Conservation (phyloP, 2,888 invertebrate genomes). For the Parnassius apollo region DNA sequence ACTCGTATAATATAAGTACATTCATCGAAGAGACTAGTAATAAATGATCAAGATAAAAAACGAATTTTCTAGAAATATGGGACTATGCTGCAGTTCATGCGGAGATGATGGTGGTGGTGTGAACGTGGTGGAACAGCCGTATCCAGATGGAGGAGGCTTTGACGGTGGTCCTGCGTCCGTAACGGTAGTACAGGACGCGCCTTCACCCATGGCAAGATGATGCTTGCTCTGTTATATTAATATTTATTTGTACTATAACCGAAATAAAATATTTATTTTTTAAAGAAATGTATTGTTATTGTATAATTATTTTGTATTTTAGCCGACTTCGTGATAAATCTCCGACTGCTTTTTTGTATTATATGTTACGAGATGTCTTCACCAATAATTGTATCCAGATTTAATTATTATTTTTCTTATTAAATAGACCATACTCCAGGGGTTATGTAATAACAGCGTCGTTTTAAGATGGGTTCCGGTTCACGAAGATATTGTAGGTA, state of each 20-base stretch:
- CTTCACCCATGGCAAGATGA: conserved; percentile 45
- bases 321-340: no score
- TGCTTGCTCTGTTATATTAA: neutral
- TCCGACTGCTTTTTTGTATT: no score
- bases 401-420: no score
- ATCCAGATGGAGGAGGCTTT: conserved; percentile 18
- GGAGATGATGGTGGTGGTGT: conserved; percentile 40
- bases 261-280: no score
- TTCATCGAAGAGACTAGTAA: neutral
- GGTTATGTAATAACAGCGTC: no score
- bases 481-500: no score
- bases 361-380: no score
- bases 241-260: neutral
- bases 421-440: no score
- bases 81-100: conserved; percentile 48
- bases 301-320: no score
- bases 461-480: no score
- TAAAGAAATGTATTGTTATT: no score
- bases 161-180: conserved; percentile 17
- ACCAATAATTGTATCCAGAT: no score
- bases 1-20: neutral
- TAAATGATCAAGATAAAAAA: neutral
- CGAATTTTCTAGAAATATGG: conserved; percentile 41
- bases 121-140: conserved; percentile 42
- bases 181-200: conserved; percentile 38